Conservation (phyloP, 2,113 vertebrate species). For the Tragelaphus buxtoni region DNA sequence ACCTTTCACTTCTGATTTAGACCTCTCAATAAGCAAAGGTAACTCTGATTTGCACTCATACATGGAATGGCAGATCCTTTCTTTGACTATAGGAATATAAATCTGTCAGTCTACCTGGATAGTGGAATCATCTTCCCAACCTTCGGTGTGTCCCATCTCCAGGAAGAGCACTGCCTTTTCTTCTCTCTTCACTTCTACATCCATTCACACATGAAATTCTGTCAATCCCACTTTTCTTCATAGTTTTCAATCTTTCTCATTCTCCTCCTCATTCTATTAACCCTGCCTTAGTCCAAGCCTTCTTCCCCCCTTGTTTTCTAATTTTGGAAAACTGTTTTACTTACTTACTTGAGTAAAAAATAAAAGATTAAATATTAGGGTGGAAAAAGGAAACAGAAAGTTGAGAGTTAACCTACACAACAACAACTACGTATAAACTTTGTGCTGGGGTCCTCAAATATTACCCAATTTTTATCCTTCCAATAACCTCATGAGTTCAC, state of each 20-base stretch:
- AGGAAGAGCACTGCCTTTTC: background rate
- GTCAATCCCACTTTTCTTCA: background rate
- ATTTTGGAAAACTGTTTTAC: background rate
- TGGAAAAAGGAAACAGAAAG: background rate
- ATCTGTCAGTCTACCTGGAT: background rate
- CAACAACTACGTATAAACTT: background rate
- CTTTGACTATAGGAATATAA: background rate
- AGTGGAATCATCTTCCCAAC: too few species aligned
- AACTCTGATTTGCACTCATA: background rate
- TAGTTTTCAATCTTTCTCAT: background rate
- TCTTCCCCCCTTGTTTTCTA: background rate
- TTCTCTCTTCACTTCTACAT: background rate
- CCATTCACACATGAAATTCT: background rate
- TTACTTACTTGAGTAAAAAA: background rate
- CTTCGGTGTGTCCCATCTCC: rapidly evolving
- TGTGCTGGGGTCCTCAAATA: background rate
- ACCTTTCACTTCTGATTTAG: background rate
- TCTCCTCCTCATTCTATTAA: background rate
- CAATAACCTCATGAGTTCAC: background rate
- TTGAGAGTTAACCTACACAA: background rate
- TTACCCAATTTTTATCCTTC: background rate
- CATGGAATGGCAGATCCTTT: background rate
- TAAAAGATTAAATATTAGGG: background rate
- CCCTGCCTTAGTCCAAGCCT: background rate
- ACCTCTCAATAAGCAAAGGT: background rate